Evolutionary conservation across 2,888 invertebrate species (phyloP).

Genomic region (Drosophila incognita): DNA sequence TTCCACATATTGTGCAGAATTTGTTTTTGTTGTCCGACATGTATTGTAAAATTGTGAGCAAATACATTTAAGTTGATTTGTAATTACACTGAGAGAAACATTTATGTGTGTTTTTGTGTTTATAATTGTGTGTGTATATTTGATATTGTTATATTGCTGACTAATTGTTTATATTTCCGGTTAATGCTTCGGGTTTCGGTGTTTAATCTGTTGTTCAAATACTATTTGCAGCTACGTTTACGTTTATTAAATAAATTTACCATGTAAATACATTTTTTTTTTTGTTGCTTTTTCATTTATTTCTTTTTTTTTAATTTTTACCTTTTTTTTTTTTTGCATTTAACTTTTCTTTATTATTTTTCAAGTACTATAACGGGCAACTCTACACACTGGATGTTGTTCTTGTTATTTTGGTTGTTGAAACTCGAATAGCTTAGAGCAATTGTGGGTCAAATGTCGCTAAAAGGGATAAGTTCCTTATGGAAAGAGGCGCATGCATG

Average conservation of each 20-base stretch:
- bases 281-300: constrained; percentile 4
- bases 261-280: constrained; percentile 51
- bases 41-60: constrained; percentile 78
- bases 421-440: constrained; percentile 73
- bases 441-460: constrained; percentile 61
- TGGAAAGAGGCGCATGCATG: constrained; percentile 62
- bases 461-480: constrained; percentile 74
- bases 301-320: constrained; percentile 4
- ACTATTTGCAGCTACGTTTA: constrained; percentile 63
- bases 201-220: constrained; percentile 42
- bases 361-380: constrained; percentile 68
- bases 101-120: constrained; percentile 61
- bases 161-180: constrained; percentile 60
- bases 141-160: constrained; percentile 36
- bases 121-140: constrained; percentile 21
- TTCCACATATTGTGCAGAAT: constrained; percentile 59
- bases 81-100: constrained; percentile 80
- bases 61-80: constrained; percentile 72
- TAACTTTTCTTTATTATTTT: constrained; percentile 32
- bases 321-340: constrained; percentile 4
- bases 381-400: constrained; percentile 63
- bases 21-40: constrained; percentile 48
- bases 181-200: constrained; percentile 53
- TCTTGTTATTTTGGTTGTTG: constrained; percentile 44
- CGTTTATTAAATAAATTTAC: constrained; percentile 56